Evolutionary conservation across 2,113 vertebrate genomes (phyloP).

Genomic region (Atlantisia rogersi): DNA sequence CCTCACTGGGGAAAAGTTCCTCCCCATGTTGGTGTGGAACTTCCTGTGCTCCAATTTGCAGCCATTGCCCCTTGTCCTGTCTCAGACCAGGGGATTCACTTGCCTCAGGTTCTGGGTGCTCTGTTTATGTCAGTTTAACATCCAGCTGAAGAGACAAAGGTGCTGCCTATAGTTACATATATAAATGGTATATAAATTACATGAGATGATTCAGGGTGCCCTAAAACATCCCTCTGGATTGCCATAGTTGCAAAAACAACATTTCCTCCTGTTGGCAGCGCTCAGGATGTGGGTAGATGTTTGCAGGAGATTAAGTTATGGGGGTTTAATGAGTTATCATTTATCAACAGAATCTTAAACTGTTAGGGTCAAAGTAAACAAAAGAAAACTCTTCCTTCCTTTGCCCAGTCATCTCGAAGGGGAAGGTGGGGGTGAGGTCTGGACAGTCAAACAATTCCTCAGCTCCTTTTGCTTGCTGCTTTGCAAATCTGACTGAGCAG

Average conservation of each 20-base stretch:
- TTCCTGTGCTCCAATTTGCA: no score
- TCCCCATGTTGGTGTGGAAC: no score
- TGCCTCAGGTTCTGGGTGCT: neutral
- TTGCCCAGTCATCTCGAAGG: neutral
- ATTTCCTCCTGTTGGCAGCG: neutral
- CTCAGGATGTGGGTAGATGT: neutral
- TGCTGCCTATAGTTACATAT: accelerated
- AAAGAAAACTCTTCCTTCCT: neutral
- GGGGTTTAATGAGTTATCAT: neutral
- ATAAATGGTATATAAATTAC: neutral
- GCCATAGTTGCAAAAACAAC: neutral
- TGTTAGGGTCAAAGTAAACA: neutral
- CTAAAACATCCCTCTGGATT: neutral
- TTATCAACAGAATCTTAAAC: neutral
- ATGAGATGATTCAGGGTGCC: neutral
- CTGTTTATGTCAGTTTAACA: neutral
- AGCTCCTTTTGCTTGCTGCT: neutral
- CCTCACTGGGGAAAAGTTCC: no score
- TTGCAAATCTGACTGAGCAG: neutral
- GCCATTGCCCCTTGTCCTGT: no score
- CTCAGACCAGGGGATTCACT: neutral
- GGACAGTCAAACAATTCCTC: neutral
- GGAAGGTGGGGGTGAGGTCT: no score
- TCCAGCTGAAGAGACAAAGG: neutral
- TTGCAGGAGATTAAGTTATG: neutral